phyloP scores from a whole-genome alignment of 2,888 invertebrate genomes.

The Laspeyria flexula region DNA sequence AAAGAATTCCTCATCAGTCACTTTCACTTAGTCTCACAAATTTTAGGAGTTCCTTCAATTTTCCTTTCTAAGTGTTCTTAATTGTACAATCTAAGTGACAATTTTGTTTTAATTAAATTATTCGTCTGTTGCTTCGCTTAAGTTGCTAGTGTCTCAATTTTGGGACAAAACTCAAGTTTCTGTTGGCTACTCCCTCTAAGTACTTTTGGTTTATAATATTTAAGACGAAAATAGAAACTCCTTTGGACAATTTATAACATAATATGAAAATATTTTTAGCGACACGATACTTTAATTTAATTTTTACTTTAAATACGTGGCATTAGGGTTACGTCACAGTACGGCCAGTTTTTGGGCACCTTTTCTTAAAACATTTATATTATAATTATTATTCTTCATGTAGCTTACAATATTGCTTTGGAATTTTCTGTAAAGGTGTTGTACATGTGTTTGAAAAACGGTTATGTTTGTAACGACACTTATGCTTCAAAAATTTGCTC shows the following conservation, averaged over 20 bases:
- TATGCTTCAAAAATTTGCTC: neutral
- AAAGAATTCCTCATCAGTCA: neutral
- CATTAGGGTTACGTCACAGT: no score
- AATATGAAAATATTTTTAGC: slow-evolving; percentile 20
- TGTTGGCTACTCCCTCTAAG: slow-evolving; percentile 12
- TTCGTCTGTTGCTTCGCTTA: slow-evolving; percentile 37
- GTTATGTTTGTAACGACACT: neutral
- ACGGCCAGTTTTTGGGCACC: no score
- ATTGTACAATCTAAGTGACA: slow-evolving; percentile 47
- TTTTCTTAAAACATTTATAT: no score
- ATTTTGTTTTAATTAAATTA: slow-evolving; percentile 56
- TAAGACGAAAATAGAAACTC: neutral
- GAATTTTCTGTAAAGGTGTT: no score
- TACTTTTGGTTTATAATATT: slow-evolving; percentile 24
- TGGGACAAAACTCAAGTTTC: slow-evolving; percentile 25
- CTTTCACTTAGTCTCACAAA: slow-evolving; percentile 14
- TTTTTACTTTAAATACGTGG: no score
- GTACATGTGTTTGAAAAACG: no score
- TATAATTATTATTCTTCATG: no score
- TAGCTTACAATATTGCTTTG: no score
- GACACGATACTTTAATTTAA: neutral
- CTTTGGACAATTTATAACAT: slow-evolving; percentile 11
- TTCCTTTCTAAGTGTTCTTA: slow-evolving; percentile 36
- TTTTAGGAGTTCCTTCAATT: slow-evolving; percentile 31
- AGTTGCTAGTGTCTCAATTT: slow-evolving; percentile 33